Evolutionary conservation across 1,140 invertebrate species (phyloP), one percentile per base, ranked within the genome.

Genomic region (honey bee (Apis mellifera)): DNA sequence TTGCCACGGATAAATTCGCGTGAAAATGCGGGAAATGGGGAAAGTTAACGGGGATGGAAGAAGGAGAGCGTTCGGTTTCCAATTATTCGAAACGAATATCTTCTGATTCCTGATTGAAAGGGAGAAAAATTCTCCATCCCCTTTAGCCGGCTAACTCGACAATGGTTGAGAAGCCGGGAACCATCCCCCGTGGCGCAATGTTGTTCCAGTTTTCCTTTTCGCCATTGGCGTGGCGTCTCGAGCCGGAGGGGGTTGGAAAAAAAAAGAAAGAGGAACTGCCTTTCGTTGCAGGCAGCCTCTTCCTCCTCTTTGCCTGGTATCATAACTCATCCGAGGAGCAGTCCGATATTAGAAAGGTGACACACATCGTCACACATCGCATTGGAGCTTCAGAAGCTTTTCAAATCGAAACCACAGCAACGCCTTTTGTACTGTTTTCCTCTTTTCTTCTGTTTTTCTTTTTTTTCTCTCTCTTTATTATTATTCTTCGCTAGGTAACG

Each of bases 331-430:
- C 79, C 79, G 62, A 32, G 32, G 48, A 52, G 72, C 26, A 64
- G 79, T 60, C 79, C 64, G 73, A 82, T 82, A 76, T 82, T 82
- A 82, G 79, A 76, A 82, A 82, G 64, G 55, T 76, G 79, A 82
- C 79, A 23, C 79, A 23, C 73, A 55, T 82, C 73, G 26, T 0
- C 17, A 13, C 17, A 19, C 54, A 13, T 62, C 23, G 60, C 15
- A 62, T 42, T 70, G 66, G 54, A 26, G 48, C 54, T 21, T 65
- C 54, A 52, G 48, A 73, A 75, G 79, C 78, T 50, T 82, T 82
- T 82, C 55, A 76, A 17, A 12, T 0, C 1, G 3, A 26, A 11
- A 7, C 23, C 15, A 1, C 9, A 5, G 48, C n/a, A n/a, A 2
- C 13, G 15, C 17, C 48, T 32, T n/a, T 42, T 42, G 32, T 42